Percentiles rank a stretch among this genome's conserved stretches.
Evolutionary conservation across 2,888 invertebrate genomes (phyloP).

Genomic region (Hofmannophila pseudospretella): DNA sequence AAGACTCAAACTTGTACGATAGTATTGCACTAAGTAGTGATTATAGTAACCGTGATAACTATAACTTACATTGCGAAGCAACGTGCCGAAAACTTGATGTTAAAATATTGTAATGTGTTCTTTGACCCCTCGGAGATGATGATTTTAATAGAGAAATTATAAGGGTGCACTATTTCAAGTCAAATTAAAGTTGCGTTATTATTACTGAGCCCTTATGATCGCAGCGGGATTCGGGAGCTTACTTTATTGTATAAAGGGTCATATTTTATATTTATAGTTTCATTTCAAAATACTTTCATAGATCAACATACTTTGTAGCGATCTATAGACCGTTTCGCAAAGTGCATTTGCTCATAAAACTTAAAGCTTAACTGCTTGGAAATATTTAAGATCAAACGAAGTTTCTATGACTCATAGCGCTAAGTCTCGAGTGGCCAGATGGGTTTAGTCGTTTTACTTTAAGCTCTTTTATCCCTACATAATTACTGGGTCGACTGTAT

Average conservation of each 20-base stretch:
- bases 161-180: slow-evolving; percentile 61
- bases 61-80: slow-evolving; percentile 48
- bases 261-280: not conserved
- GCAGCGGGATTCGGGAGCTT: slow-evolving; percentile 26
- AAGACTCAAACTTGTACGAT: slow-evolving; percentile 46
- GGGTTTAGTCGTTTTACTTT: slow-evolving; percentile 39
- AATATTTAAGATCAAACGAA: slow-evolving; percentile 23
- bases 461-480: slow-evolving; percentile 52
- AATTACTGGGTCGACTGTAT: slow-evolving; percentile 52
- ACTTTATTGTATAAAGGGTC: slow-evolving; percentile 5
- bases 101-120: slow-evolving; percentile 65
- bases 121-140: slow-evolving; percentile 67
- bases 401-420: slow-evolving; percentile 18
- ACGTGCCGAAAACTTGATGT: slow-evolving; percentile 61
- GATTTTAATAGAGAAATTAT: slow-evolving; percentile 65
- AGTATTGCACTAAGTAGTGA: slow-evolving; percentile 30
- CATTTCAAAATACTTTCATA: not conserved
- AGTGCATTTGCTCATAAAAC: slow-evolving; percentile 27
- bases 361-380: slow-evolving; percentile 16
- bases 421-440: slow-evolving; percentile 33
- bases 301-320: slow-evolving; percentile 1
- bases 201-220: slow-evolving; percentile 45
- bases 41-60: slow-evolving; percentile 44
- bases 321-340: slow-evolving; percentile 12
- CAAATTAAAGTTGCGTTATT: slow-evolving; percentile 65